A percentile compares a stretch with the other conserved stretches of the same genome.
These are phyloP conservation scores for Pimephales promelas DNA, from an alignment of 2,113 vertebrate species.

Conservation along the genomic window DNA sequence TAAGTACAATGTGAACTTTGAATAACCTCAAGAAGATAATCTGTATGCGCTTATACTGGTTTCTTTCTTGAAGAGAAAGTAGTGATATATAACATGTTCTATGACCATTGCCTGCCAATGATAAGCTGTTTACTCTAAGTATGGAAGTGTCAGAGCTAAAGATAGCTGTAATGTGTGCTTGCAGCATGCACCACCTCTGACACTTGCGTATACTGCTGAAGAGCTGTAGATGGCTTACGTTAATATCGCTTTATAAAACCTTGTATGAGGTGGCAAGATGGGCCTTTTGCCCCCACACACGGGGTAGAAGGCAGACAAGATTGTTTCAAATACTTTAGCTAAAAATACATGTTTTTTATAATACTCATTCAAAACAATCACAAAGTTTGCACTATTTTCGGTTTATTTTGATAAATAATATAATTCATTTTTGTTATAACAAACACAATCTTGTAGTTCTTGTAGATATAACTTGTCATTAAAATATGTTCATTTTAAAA, in stretches of 20 bases:
- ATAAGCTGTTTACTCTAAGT: conserved; percentile 38
- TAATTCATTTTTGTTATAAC: too few relatives aligned
- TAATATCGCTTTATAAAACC: not conserved
- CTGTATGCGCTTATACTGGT: not conserved
- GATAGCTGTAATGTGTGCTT: conserved; percentile 4
- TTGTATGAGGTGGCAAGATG: not conserved
- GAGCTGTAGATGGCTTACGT: not conserved
- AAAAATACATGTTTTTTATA: too few relatives aligned
- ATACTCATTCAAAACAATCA: too few relatives aligned
- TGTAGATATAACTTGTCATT: too few relatives aligned
- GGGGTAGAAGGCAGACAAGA: too few relatives aligned
- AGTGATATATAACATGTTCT: not conserved
- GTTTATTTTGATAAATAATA: too few relatives aligned
- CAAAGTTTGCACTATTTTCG: too few relatives aligned
- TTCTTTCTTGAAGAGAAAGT: not conserved
- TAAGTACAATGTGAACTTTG: not conserved
- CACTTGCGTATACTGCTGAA: not conserved
- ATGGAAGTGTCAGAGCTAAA: conserved; percentile 28
- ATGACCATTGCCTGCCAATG: not conserved
- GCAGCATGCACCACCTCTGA: not conserved
- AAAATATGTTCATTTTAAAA: too few relatives aligned
- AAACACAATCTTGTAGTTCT: too few relatives aligned
- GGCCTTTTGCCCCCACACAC: too few relatives aligned
- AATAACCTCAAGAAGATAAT: not conserved
- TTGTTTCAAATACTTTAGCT: too few relatives aligned